These are phyloP conservation scores for Oryzias dopingdopingensis DNA, from an alignment of 2,797 vertebrate species.

Conservation along the genomic window DNA sequence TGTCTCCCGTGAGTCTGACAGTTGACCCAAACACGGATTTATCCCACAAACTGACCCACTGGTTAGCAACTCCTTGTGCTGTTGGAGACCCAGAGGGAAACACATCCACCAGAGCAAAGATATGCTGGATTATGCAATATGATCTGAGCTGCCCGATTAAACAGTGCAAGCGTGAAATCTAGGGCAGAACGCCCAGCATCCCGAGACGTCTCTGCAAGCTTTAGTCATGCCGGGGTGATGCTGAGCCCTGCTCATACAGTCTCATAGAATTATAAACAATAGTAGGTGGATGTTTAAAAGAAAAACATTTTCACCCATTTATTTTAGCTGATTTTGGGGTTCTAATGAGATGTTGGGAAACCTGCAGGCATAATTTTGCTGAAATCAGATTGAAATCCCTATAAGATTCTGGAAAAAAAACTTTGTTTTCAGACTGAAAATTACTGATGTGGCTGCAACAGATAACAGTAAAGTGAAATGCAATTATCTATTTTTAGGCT, in stretches of 20 bases:
- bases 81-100: conserved; percentile 26
- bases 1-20: conserved; percentile 2
- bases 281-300: conserved; percentile 17
- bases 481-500: no score
- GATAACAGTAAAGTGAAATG: no score
- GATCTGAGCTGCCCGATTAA: conserved; percentile 67
- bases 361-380: no score
- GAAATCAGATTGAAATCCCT: no score
- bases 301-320: conserved; percentile 1
- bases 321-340: neutral
- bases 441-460: no score
- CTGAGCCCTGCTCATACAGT: conserved; percentile 48
- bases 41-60: neutral
- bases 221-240: conserved; percentile 43
- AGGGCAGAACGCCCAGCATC: conserved; percentile 60
- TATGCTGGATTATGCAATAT: conserved; percentile 64
- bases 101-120: conserved; percentile 54
- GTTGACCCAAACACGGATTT: conserved; percentile 11
- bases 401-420: no score
- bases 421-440: no score
- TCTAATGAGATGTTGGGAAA: no score
- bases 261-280: conserved; percentile 25
- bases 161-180: conserved; percentile 69
- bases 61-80: conserved; percentile 21
- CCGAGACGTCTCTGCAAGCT: conserved; percentile 62